These are phyloP conservation scores for Drosophila grimshawi DNA, from an alignment of 1,140 invertebrate genomes.

Conservation along the genomic window DNA sequence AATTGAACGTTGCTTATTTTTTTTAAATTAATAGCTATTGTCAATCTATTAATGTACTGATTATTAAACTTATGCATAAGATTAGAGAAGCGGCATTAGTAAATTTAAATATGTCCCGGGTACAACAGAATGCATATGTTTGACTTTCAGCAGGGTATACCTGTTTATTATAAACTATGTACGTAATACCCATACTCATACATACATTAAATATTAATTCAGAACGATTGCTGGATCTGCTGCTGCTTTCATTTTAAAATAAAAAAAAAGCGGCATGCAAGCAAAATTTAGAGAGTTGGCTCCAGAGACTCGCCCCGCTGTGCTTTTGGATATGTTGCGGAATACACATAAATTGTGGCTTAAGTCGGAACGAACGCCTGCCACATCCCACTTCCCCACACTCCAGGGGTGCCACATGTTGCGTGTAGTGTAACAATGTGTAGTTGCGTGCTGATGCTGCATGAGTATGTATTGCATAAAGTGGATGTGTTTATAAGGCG, in stretches of 20 bases:
- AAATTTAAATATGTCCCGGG: not conserved
- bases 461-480: slow-evolving; percentile 32
- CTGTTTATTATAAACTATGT: slow-evolving; percentile 12
- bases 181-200: not conserved
- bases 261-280: slow-evolving; percentile 48
- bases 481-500: slow-evolving; percentile 40
- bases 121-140: slow-evolving; percentile 32
- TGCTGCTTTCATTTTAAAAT: slow-evolving; percentile 77
- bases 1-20: not conserved
- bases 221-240: slow-evolving; percentile 63
- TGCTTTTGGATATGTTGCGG: slow-evolving; percentile 56
- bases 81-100: not conserved
- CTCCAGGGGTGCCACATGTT: slow-evolving; percentile 45
- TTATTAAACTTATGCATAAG: not conserved
- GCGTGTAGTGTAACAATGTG: slow-evolving; percentile 60
- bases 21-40: not conserved
- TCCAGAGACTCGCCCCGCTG: slow-evolving; percentile 54
- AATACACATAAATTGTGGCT: slow-evolving; percentile 61
- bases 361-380: not conserved
- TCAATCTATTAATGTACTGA: not conserved
- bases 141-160: slow-evolving; percentile 14
- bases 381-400: not conserved
- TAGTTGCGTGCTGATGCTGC: slow-evolving; percentile 33
- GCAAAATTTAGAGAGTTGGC: slow-evolving; percentile 31
- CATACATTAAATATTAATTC: slow-evolving; percentile 62